phyloP scores from a whole-genome alignment of 2,888 invertebrate species.

The Criorhina ranunculi region DNA sequence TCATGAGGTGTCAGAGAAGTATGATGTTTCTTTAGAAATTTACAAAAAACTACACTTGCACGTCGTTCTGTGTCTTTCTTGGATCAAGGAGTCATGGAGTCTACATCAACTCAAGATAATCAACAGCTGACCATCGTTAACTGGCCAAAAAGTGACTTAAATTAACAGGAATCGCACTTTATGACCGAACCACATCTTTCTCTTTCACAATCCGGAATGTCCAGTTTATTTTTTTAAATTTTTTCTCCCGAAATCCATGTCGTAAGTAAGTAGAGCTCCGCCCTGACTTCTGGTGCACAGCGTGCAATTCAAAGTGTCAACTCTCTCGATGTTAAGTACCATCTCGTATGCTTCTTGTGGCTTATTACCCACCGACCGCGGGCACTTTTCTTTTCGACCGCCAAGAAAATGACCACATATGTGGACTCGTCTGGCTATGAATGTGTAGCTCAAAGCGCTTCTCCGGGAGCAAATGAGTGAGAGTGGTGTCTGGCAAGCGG shows the following conservation, averaged over 20 bases:
- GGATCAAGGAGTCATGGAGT: too few relatives aligned
- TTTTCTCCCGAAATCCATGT: conserved; percentile 8
- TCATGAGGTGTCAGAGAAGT: background rate
- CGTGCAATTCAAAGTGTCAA: conserved; percentile 54
- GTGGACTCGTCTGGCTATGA: conserved; percentile 31
- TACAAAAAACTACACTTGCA: background rate
- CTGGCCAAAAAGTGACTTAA: background rate
- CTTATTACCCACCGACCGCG: conserved; percentile 36
- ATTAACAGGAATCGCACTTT: conserved; percentile 34
- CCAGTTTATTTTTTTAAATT: conserved; percentile 22
- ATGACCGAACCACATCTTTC: conserved; percentile 16
- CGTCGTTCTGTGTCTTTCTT: too few relatives aligned
- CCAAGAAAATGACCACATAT: conserved; percentile 62
- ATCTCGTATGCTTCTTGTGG: conserved; percentile 17
- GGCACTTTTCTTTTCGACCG: conserved; percentile 67
- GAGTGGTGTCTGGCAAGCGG: conserved; percentile 39
- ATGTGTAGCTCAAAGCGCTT: background rate
- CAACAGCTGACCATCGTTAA: background rate
- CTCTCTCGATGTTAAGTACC: conserved; percentile 58
- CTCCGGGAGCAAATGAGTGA: conserved; percentile 50
- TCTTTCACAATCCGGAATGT: conserved; percentile 48
- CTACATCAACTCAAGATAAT: too few relatives aligned
- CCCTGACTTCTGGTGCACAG: conserved; percentile 31
- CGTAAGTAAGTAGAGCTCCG: conserved; percentile 73
- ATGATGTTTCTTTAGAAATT: too few relatives aligned